These are phyloP conservation scores for Megalonaias nervosa DNA, from an alignment of 1,140 invertebrate species.

Conservation along the genomic window DNA sequence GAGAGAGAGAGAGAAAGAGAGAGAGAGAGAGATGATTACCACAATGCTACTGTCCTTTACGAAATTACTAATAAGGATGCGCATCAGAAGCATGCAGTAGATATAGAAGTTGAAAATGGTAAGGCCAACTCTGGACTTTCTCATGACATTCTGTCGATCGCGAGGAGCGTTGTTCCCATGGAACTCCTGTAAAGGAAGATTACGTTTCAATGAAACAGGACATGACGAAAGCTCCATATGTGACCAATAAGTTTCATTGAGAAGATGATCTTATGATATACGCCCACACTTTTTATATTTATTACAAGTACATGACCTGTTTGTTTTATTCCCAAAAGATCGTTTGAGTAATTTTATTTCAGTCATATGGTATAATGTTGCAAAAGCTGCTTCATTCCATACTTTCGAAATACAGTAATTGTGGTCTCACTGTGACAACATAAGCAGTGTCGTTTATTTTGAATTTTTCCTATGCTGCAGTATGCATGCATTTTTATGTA, in stretches of 20 bases:
- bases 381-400: too few species aligned
- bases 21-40: conserved; percentile 65
- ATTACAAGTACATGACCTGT: too few species aligned
- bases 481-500: too few species aligned
- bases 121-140: conserved; percentile 94
- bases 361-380: too few species aligned
- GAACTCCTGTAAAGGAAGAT: conserved; percentile 81
- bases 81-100: conserved; percentile 87
- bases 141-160: conserved; percentile 88
- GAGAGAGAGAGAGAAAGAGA: neutral
- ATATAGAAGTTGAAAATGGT: conserved; percentile 91
- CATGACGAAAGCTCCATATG: neutral
- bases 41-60: conserved; percentile 65
- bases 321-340: too few species aligned
- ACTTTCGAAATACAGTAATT: too few species aligned
- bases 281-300: neutral
- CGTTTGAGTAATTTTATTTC: too few species aligned
- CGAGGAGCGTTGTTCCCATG: conserved; percentile 89
- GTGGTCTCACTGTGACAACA: too few species aligned
- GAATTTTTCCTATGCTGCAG: too few species aligned
- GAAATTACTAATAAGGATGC: conserved; percentile 78
- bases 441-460: too few species aligned
- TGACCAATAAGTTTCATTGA: neutral
- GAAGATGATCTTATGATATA: neutral
- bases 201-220: neutral